Conservation (phyloP, 2,113 vertebrate genomes). For the Calonectris borealis region DNA sequence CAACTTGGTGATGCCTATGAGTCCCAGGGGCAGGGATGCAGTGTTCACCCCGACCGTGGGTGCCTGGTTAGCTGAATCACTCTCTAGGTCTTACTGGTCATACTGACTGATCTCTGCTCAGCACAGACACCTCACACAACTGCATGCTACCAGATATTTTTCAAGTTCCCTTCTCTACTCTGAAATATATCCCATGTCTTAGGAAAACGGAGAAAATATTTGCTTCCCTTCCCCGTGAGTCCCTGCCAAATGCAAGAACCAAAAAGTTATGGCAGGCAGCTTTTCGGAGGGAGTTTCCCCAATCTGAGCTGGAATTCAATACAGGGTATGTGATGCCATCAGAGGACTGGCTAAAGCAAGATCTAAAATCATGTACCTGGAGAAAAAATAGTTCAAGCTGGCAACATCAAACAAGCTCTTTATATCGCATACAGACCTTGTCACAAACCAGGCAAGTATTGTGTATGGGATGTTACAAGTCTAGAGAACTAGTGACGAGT, state of each 20-base stretch:
- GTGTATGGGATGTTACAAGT: neutral
- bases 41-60: fast-evolving
- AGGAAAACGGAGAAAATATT: neutral
- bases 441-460: neutral
- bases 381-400: neutral
- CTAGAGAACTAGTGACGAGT: neutral
- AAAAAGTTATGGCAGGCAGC: neutral
- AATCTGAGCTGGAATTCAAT: neutral
- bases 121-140: neutral
- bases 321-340: neutral
- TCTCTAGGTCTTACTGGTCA: neutral
- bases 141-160: neutral
- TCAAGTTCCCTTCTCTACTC: neutral
- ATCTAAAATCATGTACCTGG: neutral
- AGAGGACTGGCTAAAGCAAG: neutral
- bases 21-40: neutral
- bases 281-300: neutral
- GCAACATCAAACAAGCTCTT: neutral
- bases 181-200: neutral
- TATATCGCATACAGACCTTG: neutral
- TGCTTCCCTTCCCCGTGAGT: neutral
- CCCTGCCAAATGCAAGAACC: neutral
- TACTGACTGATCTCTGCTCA: neutral
- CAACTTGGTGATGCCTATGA: neutral
- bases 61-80: neutral